Conservation (phyloP, 2,113 vertebrate species). For the Struthidea cinerea region DNA sequence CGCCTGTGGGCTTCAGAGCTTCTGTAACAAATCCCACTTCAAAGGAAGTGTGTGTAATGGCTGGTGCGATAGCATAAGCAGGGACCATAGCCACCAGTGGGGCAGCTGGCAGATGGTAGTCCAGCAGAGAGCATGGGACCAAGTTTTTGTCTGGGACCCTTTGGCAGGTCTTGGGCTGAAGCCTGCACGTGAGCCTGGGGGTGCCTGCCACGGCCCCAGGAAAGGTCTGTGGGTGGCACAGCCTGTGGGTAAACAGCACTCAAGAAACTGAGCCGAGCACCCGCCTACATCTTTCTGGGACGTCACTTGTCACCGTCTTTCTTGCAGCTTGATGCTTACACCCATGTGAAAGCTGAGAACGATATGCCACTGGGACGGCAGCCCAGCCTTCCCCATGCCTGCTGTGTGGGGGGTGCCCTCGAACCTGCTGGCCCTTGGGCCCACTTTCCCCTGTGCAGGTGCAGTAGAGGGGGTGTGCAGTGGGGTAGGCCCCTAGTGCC, state of each 20-base stretch:
- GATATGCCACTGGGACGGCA: background rate
- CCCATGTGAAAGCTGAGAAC: background rate
- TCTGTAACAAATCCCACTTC: background rate
- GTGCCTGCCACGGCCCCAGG: background rate
- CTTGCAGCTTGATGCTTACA: background rate
- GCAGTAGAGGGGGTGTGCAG: background rate
- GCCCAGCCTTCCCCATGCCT: background rate
- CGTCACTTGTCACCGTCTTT: background rate
- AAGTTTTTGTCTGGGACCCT: background rate
- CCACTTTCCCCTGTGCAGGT: background rate
- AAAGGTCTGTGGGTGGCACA: conserved; percentile 33
- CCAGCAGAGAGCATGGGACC: background rate
- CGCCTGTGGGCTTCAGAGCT: background rate
- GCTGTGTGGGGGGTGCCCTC: background rate
- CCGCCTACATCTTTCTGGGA: conserved; percentile 40
- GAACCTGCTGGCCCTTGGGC: background rate
- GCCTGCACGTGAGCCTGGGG: background rate
- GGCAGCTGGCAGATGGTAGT: background rate
- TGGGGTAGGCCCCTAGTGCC: background rate
- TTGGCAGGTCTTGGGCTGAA: background rate
- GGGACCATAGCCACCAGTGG: too few relatives aligned
- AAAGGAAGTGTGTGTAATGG: background rate
- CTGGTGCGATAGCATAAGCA: fast-evolving
- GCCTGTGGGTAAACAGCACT: conserved; percentile 35
- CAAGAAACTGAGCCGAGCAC: background rate